These are phyloP conservation scores for Mohoua ochrocephala DNA, from an alignment of 2,113 vertebrate genomes.

Conservation along the genomic window DNA sequence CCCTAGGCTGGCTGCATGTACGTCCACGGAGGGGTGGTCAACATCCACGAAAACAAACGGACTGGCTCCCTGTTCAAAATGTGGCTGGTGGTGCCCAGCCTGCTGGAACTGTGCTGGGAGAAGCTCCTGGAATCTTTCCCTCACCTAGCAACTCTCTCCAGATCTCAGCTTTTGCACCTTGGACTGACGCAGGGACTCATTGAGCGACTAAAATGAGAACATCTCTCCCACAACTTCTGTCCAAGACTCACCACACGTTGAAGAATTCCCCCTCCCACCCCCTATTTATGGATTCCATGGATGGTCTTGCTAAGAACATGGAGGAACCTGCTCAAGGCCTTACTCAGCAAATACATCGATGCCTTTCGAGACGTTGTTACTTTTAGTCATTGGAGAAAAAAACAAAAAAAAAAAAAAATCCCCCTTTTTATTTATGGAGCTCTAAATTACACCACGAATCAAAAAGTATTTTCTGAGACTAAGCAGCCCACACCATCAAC, in stretches of 20 bases:
- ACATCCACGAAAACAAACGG: conserved; percentile 95
- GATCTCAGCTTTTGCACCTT: conserved; percentile 88
- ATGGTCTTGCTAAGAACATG: conserved; percentile 34
- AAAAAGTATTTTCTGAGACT: not conserved
- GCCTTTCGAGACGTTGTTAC: conserved; percentile 66
- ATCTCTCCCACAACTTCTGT: not conserved
- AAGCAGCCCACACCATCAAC: not conserved
- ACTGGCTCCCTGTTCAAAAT: conserved; percentile 97
- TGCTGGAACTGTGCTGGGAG: conserved; percentile 97
- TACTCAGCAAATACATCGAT: conserved; percentile 70
- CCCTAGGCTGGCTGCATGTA: conserved; percentile 96
- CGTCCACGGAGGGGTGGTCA: conserved; percentile 94
- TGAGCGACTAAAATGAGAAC: conserved; percentile 88
- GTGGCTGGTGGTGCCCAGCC: conserved; percentile 92
- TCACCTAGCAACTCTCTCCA: conserved; percentile 81
- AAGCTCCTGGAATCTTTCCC: conserved; percentile 87
- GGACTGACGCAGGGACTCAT: conserved; percentile 95
- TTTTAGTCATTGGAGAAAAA: conserved; percentile 44
- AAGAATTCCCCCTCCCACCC: not conserved
- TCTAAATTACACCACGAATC: not conserved
- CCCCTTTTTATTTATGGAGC: conserved; percentile 39
- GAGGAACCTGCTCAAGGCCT: conserved; percentile 69
- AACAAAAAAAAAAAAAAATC: no score
- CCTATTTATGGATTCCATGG: conserved; percentile 70
- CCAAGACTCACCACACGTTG: conserved; percentile 16